Conservation (phyloP, 2,888 invertebrate genomes). For the Tenthredo livida region DNA sequence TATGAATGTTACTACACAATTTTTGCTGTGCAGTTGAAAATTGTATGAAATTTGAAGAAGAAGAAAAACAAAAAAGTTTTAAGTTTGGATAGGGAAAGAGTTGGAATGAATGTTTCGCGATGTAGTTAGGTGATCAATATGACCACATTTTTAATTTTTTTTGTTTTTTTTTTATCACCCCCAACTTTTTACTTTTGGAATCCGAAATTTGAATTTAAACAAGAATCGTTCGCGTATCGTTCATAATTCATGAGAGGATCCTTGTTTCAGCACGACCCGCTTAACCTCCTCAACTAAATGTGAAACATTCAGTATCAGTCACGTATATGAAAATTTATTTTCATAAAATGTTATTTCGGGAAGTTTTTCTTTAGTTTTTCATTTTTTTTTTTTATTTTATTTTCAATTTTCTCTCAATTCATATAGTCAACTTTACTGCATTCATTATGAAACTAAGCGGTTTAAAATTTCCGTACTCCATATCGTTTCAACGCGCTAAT, state of each 20-base stretch:
- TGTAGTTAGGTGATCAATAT: background rate
- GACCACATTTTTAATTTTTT: background rate
- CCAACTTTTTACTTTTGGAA: background rate
- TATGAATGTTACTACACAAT: background rate
- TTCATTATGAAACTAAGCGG: constrained; percentile 7
- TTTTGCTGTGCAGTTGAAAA: background rate
- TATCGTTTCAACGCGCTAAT: constrained; percentile 7
- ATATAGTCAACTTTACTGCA: background rate
- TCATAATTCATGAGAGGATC: constrained; percentile 24
- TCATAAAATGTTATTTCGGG: background rate
- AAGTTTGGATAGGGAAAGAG: background rate
- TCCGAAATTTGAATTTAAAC: background rate
- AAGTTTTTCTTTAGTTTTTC: background rate
- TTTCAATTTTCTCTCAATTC: background rate
- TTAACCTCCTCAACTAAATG: background rate
- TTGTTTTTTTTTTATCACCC: background rate
- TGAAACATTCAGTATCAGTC: constrained; percentile 16
- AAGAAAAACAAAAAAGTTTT: background rate
- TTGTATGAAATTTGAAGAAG: background rate
- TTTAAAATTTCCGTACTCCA: background rate
- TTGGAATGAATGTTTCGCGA: background rate
- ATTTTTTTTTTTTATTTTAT: background rate
- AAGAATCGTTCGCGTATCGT: constrained; percentile 7
- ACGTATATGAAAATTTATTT: background rate
- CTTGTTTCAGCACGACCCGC: constrained; percentile 12